Evolutionary conservation across 2,797 vertebrate species (phyloP).

Genomic region (Protosalanx chinensis): DNA sequence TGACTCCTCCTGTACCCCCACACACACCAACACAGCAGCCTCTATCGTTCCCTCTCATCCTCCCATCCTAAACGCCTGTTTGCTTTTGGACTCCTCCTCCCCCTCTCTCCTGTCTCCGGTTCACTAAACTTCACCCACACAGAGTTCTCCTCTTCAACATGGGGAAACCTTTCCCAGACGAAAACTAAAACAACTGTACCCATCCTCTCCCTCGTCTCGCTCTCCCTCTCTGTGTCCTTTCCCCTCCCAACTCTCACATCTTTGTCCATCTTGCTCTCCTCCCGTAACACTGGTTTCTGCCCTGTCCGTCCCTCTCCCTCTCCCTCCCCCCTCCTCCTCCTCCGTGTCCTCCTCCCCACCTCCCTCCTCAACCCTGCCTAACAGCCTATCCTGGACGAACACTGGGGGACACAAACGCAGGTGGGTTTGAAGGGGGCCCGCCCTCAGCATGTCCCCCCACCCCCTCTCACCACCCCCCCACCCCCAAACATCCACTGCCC

Average conservation of each 20-base stretch:
- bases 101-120: constrained; percentile 40
- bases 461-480: constrained; percentile 27
- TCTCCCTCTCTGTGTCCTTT: constrained; percentile 26
- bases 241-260: constrained; percentile 14
- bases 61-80: not conserved
- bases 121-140: constrained; percentile 44
- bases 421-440: constrained; percentile 79
- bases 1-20: not conserved
- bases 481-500: constrained; percentile 26
- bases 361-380: constrained; percentile 66
- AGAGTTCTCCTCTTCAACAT: constrained; percentile 29
- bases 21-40: constrained; percentile 18
- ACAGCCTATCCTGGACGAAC: constrained; percentile 92
- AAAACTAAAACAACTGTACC: no score
- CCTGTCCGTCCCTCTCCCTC: not conserved
- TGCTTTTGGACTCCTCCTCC: constrained; percentile 36
- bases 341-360: constrained; percentile 27
- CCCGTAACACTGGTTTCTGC: not conserved
- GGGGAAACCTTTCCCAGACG: no score
- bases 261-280: constrained; percentile 49
- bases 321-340: constrained; percentile 37
- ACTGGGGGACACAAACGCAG: constrained; percentile 87
- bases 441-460: constrained; percentile 73
- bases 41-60: constrained; percentile 48
- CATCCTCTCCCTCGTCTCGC: constrained; percentile 37